Evolutionary conservation across 2,888 invertebrate species (phyloP).

Genomic region (Clivina fossor): DNA sequence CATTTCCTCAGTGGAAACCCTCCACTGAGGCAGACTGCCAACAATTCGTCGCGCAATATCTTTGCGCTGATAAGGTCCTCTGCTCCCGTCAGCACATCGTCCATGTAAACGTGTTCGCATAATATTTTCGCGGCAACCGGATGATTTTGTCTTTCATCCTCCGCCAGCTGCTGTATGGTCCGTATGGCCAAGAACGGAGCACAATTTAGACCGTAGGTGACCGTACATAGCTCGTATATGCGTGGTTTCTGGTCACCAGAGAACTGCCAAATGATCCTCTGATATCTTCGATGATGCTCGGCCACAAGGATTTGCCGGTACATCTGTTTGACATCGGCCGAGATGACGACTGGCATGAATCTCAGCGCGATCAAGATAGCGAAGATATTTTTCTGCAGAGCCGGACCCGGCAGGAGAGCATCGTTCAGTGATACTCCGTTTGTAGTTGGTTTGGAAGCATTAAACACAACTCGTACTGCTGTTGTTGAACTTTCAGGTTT

Average conservation of each 20-base stretch:
- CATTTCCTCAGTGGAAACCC: conserved; percentile 6
- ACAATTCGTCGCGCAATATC: not conserved
- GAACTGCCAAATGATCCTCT: not conserved
- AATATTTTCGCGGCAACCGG: not conserved
- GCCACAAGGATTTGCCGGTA: not conserved
- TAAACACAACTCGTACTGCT: conserved; percentile 15
- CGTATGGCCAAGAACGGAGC: not conserved
- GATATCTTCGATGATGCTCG: not conserved
- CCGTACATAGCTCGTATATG: not conserved
- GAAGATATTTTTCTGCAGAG: conserved; percentile 11
- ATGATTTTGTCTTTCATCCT: not conserved
- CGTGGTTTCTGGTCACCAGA: not conserved
- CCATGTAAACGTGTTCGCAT: conserved; percentile 6
- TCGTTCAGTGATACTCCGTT: conserved; percentile 7
- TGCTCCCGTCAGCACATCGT: conserved; percentile 8
- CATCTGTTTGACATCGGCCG: not conserved
- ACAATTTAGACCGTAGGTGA: not conserved
- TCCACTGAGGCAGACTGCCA: not conserved
- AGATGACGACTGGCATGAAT: conserved; percentile 3
- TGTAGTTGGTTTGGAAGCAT: conserved; percentile 1
- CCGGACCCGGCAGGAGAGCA: conserved; percentile 12
- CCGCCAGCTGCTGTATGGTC: not conserved
- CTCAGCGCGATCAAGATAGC: conserved; percentile 7
- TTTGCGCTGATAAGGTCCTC: not conserved
- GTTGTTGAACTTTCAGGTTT: conserved; percentile 23